Evolutionary conservation across 2,113 vertebrate species (phyloP).

Genomic region (Dicerorhinus sumatrensis): DNA sequence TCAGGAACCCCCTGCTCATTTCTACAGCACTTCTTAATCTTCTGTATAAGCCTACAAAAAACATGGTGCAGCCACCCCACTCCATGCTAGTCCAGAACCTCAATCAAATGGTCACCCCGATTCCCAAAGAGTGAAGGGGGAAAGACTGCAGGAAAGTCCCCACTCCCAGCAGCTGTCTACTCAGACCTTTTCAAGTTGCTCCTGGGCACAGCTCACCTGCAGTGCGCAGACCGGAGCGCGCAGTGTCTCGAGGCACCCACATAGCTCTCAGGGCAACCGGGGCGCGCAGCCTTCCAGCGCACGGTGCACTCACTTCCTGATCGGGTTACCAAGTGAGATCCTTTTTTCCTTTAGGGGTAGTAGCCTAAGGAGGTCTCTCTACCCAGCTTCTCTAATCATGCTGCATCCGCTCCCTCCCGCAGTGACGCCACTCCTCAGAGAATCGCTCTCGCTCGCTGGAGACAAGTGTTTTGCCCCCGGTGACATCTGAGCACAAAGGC

Average conservation of each 20-base stretch:
- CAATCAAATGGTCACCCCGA: not conserved
- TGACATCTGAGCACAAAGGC: too few relatives aligned
- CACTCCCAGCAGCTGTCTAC: not conserved
- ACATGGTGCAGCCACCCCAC: fast-evolving
- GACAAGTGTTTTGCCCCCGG: not conserved
- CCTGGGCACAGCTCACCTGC: not conserved
- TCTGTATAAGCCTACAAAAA: not conserved
- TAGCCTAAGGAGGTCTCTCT: not conserved
- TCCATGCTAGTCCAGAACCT: not conserved
- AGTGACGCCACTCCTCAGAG: fast-evolving
- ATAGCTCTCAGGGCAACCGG: fast-evolving
- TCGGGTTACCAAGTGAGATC: fast-evolving
- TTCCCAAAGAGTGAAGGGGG: not conserved
- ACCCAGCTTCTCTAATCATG: not conserved
- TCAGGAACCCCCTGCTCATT: not conserved
- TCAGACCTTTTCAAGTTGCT: too few relatives aligned
- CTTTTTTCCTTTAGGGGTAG: not conserved
- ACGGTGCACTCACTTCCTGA: fast-evolving
- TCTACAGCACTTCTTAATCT: not conserved
- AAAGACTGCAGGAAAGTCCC: not conserved
- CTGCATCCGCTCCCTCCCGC: fast-evolving
- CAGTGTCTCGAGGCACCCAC: not conserved
- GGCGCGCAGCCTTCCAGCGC: not conserved
- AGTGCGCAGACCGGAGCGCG: fast-evolving
- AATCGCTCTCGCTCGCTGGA: not conserved